Percentiles rank a stretch among this genome's conserved stretches.
Conservation (phyloP, 2,113 vertebrate genomes). For the Sorex araneus region DNA sequence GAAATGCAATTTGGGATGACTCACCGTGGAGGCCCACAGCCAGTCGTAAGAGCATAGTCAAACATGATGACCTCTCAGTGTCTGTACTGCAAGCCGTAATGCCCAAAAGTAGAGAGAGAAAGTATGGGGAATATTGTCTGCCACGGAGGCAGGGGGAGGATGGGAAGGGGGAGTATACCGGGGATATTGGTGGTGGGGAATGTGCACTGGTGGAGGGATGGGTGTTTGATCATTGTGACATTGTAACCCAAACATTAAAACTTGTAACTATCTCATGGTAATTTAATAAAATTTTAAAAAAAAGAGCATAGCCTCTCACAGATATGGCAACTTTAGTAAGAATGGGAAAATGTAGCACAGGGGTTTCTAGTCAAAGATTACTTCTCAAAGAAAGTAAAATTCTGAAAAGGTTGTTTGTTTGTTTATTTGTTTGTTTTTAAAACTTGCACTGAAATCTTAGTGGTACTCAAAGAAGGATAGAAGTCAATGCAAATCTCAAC, state of each 20-base stretch:
- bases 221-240: no score
- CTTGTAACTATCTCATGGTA: no score
- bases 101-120: no score
- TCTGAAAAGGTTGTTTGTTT: neutral
- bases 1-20: neutral
- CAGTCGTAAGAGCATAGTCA: neutral
- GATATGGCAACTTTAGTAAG: neutral
- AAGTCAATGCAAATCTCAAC: neutral
- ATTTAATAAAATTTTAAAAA: no score
- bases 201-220: no score
- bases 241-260: no score
- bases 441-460: neutral
- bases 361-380: slow-evolving; percentile 15
- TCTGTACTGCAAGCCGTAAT: no score
- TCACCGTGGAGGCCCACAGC: neutral
- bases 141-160: no score
- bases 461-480: neutral
- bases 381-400: slow-evolving; percentile 27
- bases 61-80: no score
- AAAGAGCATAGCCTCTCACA: neutral
- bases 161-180: no score
- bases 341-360: neutral
- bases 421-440: neutral
- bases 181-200: no score
- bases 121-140: no score